phyloP scores from a whole-genome alignment of 2,888 invertebrate genomes.

The Mimachlamys varia region DNA sequence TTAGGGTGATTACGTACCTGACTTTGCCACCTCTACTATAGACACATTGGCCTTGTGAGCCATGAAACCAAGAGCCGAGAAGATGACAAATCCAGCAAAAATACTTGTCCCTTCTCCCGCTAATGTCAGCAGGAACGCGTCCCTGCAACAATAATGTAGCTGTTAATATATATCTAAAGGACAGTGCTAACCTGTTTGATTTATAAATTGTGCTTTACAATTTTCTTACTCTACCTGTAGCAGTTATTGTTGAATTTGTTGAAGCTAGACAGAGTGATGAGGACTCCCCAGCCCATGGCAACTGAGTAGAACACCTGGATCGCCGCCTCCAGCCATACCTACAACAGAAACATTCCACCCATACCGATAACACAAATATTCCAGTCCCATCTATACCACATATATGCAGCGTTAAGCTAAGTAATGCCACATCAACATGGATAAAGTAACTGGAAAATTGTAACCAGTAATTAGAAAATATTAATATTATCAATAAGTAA shows the following conservation, averaged over 20 bases:
- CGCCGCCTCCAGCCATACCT: not conserved
- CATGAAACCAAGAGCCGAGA: not conserved
- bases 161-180: too few species aligned
- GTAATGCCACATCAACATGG: too few species aligned
- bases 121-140: not conserved
- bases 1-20: not conserved
- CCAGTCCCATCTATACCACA: too few species aligned
- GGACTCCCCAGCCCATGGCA: slow-evolving; percentile 20
- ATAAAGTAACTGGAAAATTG: too few species aligned
- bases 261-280: not conserved
- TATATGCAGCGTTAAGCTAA: too few species aligned
- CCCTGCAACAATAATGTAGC: not conserved
- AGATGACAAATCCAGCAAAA: slow-evolving; percentile 12
- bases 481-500: too few species aligned
- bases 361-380: too few species aligned
- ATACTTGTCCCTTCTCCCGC: slow-evolving; percentile 1
- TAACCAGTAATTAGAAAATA: too few species aligned
- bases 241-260: slow-evolving; percentile 28
- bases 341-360: not conserved
- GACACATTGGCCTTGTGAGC: not conserved
- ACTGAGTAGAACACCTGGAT: slow-evolving; percentile 14
- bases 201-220: too few species aligned
- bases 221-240: not conserved
- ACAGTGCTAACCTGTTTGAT: too few species aligned
- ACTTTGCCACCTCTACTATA: not conserved